Conservation (phyloP, 2,797 vertebrate species). For the Meriones psammophilus region DNA sequence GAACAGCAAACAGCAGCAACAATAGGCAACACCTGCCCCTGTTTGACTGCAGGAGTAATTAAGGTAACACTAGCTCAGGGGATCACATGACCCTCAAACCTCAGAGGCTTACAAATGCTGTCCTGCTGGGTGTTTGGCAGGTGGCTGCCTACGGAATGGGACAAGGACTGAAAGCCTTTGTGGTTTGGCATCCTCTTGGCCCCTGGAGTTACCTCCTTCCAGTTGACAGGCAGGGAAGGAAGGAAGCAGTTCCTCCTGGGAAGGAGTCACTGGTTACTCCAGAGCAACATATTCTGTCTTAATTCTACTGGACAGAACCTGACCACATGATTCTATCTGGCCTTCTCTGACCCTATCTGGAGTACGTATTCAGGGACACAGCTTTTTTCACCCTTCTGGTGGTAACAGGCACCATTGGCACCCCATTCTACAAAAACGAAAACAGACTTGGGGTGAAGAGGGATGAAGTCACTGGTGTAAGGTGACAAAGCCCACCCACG, state of each 20-base stretch:
- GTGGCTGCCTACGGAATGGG: neutral
- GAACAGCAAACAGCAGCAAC: rapidly evolving
- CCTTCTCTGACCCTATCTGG: neutral
- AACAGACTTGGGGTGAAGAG: neutral
- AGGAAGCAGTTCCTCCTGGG: neutral
- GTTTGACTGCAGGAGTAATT: neutral
- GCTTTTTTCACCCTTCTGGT: neutral
- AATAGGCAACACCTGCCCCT: neutral
- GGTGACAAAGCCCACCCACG: neutral
- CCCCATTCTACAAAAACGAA: conserved; percentile 5
- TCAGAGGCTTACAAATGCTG: neutral
- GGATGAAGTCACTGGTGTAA: neutral
- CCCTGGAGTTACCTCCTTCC: neutral
- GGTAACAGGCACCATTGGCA: neutral
- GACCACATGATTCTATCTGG: neutral
- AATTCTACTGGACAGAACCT: neutral
- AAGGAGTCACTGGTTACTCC: neutral
- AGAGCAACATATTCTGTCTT: neutral
- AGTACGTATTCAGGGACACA: neutral
- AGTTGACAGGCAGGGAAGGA: neutral
- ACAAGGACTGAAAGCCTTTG: neutral
- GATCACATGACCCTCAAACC: neutral
- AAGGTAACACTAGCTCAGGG: neutral
- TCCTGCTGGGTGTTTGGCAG: neutral
- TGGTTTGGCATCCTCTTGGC: neutral